phyloP scores from a whole-genome alignment of 2,888 invertebrate species.

The Drosophila acutilabella region DNA sequence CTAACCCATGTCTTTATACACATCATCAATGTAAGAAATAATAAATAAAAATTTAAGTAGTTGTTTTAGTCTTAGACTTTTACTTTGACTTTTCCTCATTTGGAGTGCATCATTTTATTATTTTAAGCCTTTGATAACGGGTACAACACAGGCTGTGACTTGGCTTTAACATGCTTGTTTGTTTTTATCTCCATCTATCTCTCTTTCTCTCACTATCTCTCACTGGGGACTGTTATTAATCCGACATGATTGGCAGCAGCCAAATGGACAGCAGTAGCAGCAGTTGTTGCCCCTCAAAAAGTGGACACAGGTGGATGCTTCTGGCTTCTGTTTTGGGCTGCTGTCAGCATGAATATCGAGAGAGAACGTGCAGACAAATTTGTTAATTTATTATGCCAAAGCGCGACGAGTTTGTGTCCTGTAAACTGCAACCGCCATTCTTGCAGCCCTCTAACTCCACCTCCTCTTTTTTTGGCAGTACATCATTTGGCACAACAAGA shows the following conservation, averaged over 20 bases:
- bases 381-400: slow-evolving; percentile 79
- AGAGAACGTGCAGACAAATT: slow-evolving; percentile 74
- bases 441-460: background rate
- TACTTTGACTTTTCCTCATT: no score
- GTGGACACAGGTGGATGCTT: slow-evolving; percentile 73
- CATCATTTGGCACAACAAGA: slow-evolving; percentile 71
- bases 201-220: background rate
- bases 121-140: background rate
- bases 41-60: no score
- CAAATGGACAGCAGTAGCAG: slow-evolving; percentile 75
- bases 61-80: no score
- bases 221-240: slow-evolving; percentile 74
- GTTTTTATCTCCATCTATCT: background rate
- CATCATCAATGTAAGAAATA: no score
- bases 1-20: no score
- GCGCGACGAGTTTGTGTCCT: slow-evolving; percentile 50
- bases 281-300: slow-evolving; percentile 28
- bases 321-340: slow-evolving; percentile 37
- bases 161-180: background rate
- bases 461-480: background rate
- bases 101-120: no score
- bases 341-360: slow-evolving; percentile 76
- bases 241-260: slow-evolving; percentile 83
- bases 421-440: slow-evolving; percentile 18
- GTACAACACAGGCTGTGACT: background rate